Evolutionary conservation across 2,113 vertebrate genomes (phyloP), one percentile per base, ranked within the genome.

Genomic region (Chiloscyllium plagiosum): DNA sequence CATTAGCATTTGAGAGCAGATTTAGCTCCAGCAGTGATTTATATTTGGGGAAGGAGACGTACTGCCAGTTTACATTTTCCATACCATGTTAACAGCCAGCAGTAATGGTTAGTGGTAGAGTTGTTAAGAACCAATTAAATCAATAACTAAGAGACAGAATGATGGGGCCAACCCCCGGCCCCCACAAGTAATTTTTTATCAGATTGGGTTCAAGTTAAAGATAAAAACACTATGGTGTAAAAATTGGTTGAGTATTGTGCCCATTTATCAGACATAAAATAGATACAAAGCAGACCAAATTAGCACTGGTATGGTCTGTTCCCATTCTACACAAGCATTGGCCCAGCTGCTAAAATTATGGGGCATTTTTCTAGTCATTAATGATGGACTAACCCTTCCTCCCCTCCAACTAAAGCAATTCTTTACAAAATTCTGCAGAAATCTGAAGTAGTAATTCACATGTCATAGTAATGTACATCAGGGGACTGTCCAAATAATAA

Each of bases 11-110:
- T 93, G 89, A 93, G 89, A 93, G n/a, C 19, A 93, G 89, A 93
- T 93, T 93, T 68, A 93, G 89, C 89, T 93, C 89, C 89, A 93
- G 89, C 89, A 61, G 89, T 66, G 33, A 93, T 93, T 93, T n/a
- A 66, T 89, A 56, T 93, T 83, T 0, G 61, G 89, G n/a, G 61
- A 6, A 90, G 19, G 61, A 56, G 33, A 17, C 17, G 33, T 93
- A 93, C 89, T 93, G 89, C 89, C 89, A 93, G 61, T 42, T 93
- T 93, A 68, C 65, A 93, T 66, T 93, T 93, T 93, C 89, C 89
- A 93, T 93, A 93, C 61, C 37, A 66, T 93, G 66, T 66, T 93
- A 66, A 47, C 89, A 93, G 89, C 89, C 89, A 93, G 89, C 33
- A 93, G 89, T 93, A 93, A 93, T 37, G 89, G 89, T 93, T 37